phyloP scores from a whole-genome alignment of 2,113 vertebrate species.

The Entelurus aequoreus region DNA sequence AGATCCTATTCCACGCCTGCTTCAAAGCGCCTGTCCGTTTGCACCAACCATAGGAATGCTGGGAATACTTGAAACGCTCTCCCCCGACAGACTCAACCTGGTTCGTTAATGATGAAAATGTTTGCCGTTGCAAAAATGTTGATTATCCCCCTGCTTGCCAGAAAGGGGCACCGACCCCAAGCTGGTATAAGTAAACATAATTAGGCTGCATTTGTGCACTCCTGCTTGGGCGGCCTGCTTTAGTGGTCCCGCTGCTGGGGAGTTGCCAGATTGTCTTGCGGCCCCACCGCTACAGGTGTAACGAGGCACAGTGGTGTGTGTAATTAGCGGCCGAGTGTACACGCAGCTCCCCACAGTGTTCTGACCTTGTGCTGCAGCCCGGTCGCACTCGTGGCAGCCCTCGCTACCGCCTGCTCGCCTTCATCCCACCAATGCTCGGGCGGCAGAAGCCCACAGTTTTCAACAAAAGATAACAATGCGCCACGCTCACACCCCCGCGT shows the following conservation, averaged over 20 bases:
- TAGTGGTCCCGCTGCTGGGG: conserved; percentile 50
- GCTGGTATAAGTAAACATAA: conserved; percentile 58
- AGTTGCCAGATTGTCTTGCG: conserved; percentile 67
- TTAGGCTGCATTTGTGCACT: conserved; percentile 52
- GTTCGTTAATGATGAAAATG: conserved; percentile 36
- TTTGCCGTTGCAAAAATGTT: conserved; percentile 28
- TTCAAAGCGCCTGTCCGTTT: conserved; percentile 58
- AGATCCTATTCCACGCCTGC: conserved; percentile 75
- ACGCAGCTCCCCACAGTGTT: conserved; percentile 69
- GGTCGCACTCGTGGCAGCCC: conserved; percentile 17
- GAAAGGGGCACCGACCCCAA: conserved; percentile 33
- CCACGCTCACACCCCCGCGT: conserved; percentile 13
- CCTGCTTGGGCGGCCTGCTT: conserved; percentile 42
- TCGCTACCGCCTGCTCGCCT: conserved; percentile 15
- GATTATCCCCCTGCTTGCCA: conserved; percentile 30
- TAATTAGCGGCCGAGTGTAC: conserved; percentile 70
- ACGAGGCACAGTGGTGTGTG: conserved; percentile 60
- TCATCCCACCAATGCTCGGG: conserved; percentile 19
- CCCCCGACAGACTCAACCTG: conserved; percentile 16
- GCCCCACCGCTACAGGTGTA: conserved; percentile 48
- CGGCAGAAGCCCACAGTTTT: conserved; percentile 41
- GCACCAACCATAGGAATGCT: conserved; percentile 46
- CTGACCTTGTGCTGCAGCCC: conserved; percentile 60
- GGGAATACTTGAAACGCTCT: conserved; percentile 9
- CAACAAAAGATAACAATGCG: conserved; percentile 47